Percentiles rank a stretch among this genome's conserved stretches.
These are phyloP conservation scores for Cinara cedri DNA, from an alignment of 2,888 invertebrate species.

Conservation along the genomic window DNA sequence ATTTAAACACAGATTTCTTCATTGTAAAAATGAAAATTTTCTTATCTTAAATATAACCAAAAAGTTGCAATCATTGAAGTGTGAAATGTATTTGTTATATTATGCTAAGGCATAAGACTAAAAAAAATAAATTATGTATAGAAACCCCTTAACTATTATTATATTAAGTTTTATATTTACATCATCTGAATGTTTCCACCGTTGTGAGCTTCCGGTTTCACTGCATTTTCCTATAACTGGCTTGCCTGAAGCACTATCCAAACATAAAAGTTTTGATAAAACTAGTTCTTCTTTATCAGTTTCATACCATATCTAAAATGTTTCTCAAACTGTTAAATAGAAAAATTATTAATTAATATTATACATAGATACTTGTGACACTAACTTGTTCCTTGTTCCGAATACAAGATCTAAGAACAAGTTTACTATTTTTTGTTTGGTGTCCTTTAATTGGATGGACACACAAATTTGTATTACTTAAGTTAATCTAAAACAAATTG, in stretches of 20 bases:
- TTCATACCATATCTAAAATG: constrained; percentile 79
- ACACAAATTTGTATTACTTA: constrained; percentile 77
- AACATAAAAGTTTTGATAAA: constrained; percentile 80
- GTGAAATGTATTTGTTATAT: too few relatives aligned
- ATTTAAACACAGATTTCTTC: too few relatives aligned
- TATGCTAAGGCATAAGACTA: too few relatives aligned
- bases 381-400: constrained; percentile 75
- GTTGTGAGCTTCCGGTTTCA: constrained; percentile 87
- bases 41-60: too few relatives aligned
- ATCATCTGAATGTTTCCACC: constrained; percentile 83
- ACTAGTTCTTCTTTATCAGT: constrained; percentile 83
- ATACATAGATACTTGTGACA: not conserved
- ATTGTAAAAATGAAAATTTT: too few relatives aligned
- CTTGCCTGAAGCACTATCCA: constrained; percentile 73
- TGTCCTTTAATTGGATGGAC: constrained; percentile 78
- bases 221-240: constrained; percentile 89
- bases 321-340: not conserved
- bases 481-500: constrained; percentile 68
- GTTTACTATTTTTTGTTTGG: constrained; percentile 77
- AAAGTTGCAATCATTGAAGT: too few relatives aligned
- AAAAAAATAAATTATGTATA: too few relatives aligned
- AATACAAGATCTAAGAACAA: constrained; percentile 75
- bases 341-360: constrained; percentile 47
- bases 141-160: too few relatives aligned
- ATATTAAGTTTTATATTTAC: constrained; percentile 64